Evolutionary conservation across 2,888 invertebrate genomes (phyloP).

Genomic region (Drosophila limbata): DNA sequence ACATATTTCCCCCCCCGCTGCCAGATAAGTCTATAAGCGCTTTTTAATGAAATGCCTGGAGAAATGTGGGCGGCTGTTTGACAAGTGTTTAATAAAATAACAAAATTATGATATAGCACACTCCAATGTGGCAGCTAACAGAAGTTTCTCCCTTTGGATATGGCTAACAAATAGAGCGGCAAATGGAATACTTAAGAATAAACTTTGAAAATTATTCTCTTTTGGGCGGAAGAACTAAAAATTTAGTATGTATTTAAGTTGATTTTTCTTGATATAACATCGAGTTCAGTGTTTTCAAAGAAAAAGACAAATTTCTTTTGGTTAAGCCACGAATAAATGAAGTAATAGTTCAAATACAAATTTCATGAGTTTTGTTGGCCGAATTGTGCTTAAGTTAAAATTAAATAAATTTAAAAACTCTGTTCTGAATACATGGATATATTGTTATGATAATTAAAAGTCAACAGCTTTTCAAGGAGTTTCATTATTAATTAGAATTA

Average conservation of each 20-base stretch:
- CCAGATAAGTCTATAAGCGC: constrained; percentile 47
- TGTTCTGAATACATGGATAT: too few relatives aligned
- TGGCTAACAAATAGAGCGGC: constrained; percentile 38
- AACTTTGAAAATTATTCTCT: neutral
- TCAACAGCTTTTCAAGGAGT: too few relatives aligned
- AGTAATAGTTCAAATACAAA: too few relatives aligned
- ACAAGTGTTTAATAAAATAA: constrained; percentile 60
- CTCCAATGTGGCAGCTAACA: constrained; percentile 42
- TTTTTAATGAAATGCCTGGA: constrained; percentile 71
- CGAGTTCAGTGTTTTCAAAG: neutral
- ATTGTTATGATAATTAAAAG: too few relatives aligned
- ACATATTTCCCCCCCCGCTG: neutral
- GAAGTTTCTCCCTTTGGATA: constrained; percentile 7
- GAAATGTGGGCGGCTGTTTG: constrained; percentile 34
- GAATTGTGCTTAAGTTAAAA: too few relatives aligned
- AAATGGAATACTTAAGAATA: constrained; percentile 26
- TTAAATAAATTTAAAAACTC: too few relatives aligned
- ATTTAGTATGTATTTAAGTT: neutral
- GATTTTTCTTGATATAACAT: neutral
- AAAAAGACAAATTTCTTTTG: neutral
- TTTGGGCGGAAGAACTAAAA: neutral
- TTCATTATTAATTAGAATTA: too few relatives aligned
- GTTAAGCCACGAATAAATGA: too few relatives aligned
- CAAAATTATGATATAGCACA: constrained; percentile 46
- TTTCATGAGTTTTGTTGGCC: too few relatives aligned